Evolutionary conservation across 2,888 invertebrate genomes (phyloP).

Genomic region (Neoscelio sp.): DNA sequence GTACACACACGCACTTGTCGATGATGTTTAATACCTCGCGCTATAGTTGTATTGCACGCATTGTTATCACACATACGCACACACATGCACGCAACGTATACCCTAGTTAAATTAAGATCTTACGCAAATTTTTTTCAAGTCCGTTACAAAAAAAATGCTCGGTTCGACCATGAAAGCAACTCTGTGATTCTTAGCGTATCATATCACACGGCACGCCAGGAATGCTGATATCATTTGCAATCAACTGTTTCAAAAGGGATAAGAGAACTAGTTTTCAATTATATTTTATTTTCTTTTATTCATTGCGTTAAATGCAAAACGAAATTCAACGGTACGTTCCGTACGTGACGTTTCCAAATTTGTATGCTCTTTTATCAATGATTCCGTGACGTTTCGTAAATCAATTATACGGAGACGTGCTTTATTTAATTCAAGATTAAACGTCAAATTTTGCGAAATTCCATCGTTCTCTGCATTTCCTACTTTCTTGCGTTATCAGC

Average conservation of each 20-base stretch:
- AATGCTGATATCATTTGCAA: constrained; percentile 1
- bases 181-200: constrained; percentile 48
- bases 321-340: too few species aligned
- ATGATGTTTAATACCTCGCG: constrained; percentile 18
- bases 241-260: neutral
- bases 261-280: neutral
- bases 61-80: constrained; percentile 13
- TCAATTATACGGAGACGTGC: too few species aligned
- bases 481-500: neutral
- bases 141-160: constrained; percentile 38
- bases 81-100: constrained; percentile 35
- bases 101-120: constrained; percentile 33
- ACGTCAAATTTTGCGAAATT: neutral
- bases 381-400: too few species aligned
- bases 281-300: neutral
- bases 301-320: neutral
- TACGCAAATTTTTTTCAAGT: constrained; percentile 45
- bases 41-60: constrained; percentile 26
- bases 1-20: constrained; percentile 10
- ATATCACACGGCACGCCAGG: constrained; percentile 32
- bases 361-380: too few species aligned
- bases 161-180: constrained; percentile 43
- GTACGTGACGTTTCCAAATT: too few species aligned
- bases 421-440: too few species aligned
- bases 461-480: neutral